Percentiles rank a stretch among this genome's conserved stretches.
These are phyloP conservation scores for Pseudeuparius sepicola DNA, from an alignment of 2,888 invertebrate genomes.

Conservation along the genomic window DNA sequence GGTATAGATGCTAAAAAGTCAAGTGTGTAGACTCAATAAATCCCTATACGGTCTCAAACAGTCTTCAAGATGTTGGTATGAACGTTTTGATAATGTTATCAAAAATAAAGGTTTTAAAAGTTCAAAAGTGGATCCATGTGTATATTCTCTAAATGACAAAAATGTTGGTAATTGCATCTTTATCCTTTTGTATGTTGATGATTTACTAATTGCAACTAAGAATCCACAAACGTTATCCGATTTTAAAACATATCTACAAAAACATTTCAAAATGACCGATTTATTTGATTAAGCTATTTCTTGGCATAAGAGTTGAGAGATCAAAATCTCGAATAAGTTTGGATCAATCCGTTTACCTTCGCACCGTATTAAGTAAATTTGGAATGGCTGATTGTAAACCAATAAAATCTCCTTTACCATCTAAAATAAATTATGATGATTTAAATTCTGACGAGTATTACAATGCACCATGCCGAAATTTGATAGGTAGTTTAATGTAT, in stretches of 20 bases:
- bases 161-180: slow-evolving; percentile 16
- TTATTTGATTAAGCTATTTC: slow-evolving; percentile 20
- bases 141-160: slow-evolving; percentile 14
- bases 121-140: slow-evolving; percentile 14
- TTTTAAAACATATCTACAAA: slow-evolving; percentile 15
- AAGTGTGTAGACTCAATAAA: slow-evolving; percentile 23
- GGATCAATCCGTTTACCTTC: slow-evolving; percentile 20
- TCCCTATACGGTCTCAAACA: slow-evolving; percentile 16
- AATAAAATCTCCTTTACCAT: no score
- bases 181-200: slow-evolving; percentile 19
- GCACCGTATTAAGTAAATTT: slow-evolving; percentile 24
- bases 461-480: slow-evolving; percentile 25
- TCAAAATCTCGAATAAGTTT: no score
- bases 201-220: slow-evolving; percentile 13
- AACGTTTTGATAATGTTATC: slow-evolving; percentile 14
- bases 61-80: slow-evolving; percentile 16
- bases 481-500: slow-evolving; percentile 24
- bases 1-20: slow-evolving; percentile 18
- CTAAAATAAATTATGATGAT: slow-evolving; percentile 23
- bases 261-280: slow-evolving; percentile 13
- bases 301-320: slow-evolving; percentile 24
- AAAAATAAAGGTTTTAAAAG: no score
- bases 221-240: slow-evolving; percentile 12
- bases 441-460: slow-evolving; percentile 23
- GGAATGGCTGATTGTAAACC: no score